phyloP scores from a whole-genome alignment of 1,140 invertebrate genomes.

The Lysiphlebus fabarum region DNA sequence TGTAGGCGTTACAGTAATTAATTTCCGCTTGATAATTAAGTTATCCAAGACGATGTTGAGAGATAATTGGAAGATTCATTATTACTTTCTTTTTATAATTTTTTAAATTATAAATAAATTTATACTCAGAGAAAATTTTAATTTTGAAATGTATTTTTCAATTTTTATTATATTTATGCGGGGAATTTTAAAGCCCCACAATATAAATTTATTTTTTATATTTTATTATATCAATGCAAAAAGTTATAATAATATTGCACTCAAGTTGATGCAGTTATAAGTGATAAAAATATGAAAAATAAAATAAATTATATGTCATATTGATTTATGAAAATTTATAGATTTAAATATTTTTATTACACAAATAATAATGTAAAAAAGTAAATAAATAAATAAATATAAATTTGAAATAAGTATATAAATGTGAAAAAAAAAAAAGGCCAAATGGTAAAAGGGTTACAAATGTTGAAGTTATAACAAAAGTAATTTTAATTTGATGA shows the following conservation, averaged over 20 bases:
- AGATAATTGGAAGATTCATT: constrained; percentile 9
- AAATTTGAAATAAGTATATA: not conserved
- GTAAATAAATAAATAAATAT: not conserved
- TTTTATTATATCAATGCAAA: too few species aligned
- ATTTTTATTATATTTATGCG: not conserved
- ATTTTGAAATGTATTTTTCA: not conserved
- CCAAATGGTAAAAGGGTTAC: constrained; percentile 9
- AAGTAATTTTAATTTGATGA: constrained; percentile 27
- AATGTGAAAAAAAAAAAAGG: not conserved
- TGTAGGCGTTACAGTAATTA: constrained; percentile 43
- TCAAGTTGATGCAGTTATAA: too few species aligned
- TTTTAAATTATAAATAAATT: too few species aligned
- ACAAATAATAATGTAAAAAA: too few species aligned
- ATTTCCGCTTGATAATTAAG: constrained; percentile 44
- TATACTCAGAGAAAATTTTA: not conserved
- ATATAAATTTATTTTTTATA: too few species aligned
- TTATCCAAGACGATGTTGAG: constrained; percentile 35
- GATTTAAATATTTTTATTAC: too few species aligned
- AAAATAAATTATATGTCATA: too few species aligned
- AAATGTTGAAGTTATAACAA: constrained; percentile 23
- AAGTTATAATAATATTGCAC: too few species aligned
- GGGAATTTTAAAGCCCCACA: too few species aligned
- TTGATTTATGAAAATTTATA: too few species aligned
- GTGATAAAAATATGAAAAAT: too few species aligned
- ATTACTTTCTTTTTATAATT: not conserved